A percentile compares a stretch with the other conserved stretches of the same genome.
phyloP scores from a whole-genome alignment of 1,140 invertebrate genomes.

The Cotesia vestalis region DNA sequence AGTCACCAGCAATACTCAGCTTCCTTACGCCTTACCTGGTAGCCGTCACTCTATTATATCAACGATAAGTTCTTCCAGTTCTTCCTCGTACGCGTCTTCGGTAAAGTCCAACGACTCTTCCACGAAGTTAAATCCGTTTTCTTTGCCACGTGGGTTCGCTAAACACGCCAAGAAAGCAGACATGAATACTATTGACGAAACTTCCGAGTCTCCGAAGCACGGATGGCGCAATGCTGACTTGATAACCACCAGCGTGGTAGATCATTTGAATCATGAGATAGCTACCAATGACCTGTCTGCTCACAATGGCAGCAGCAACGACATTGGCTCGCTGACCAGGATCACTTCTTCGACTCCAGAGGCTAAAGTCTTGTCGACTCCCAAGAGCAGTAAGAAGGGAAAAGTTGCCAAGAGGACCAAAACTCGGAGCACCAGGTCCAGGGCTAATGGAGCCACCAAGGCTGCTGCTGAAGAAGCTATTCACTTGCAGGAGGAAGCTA shows the following conservation, averaged over 20 bases:
- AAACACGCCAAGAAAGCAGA: slow-evolving; percentile 50
- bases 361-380: slow-evolving; percentile 34
- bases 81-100: slow-evolving; percentile 52
- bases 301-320: slow-evolving; percentile 40
- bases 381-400: slow-evolving; percentile 43
- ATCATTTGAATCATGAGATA: slow-evolving; percentile 48
- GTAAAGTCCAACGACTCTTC: slow-evolving; percentile 50
- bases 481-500: slow-evolving; percentile 11
- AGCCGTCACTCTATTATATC: slow-evolving; percentile 55
- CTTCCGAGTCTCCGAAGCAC: slow-evolving; percentile 42
- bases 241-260: slow-evolving; percentile 46
- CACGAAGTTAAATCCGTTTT: slow-evolving; percentile 45
- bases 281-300: slow-evolving; percentile 23
- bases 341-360: slow-evolving; percentile 56
- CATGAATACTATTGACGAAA: slow-evolving; percentile 39
- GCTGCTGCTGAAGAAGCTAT: slow-evolving; percentile 6
- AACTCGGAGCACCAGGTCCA: slow-evolving; percentile 36
- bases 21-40: slow-evolving; percentile 43
- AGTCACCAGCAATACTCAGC: slow-evolving; percentile 51
- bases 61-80: slow-evolving; percentile 55
- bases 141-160: slow-evolving; percentile 45
- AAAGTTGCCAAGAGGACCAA: slow-evolving; percentile 33
- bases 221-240: slow-evolving; percentile 58
- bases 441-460: slow-evolving; percentile 40
- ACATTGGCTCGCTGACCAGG: slow-evolving; percentile 39